Evolutionary conservation across 37 sponge, comb jelly and placozoan genomes (phyloP).

Genomic region (Bolinopsis microptera): DNA sequence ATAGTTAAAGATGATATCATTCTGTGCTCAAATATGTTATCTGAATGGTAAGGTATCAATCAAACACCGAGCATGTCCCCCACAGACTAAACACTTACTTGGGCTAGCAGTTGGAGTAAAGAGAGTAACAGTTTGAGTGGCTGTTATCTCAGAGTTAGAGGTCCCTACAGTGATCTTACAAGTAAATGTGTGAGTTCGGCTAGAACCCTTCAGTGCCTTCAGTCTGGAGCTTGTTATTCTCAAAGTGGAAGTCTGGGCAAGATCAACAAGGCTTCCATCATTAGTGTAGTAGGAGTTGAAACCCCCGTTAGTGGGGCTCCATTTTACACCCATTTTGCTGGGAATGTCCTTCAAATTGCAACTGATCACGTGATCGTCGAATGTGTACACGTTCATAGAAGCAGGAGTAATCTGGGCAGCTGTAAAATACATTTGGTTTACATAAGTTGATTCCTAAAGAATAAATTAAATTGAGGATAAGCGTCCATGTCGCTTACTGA

Average conservation of each 20-base stretch:
- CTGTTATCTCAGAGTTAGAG: background rate
- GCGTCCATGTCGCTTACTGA: too few species aligned
- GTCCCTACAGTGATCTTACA: background rate
- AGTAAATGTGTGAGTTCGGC: background rate
- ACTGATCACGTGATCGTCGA: background rate
- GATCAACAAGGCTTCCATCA: background rate
- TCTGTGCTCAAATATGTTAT: too few species aligned
- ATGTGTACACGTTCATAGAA: background rate
- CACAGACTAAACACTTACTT: background rate
- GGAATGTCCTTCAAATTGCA: background rate
- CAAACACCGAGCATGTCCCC: too few species aligned
- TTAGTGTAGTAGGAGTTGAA: background rate
- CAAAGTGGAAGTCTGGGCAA: background rate
- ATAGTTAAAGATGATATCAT: too few species aligned
- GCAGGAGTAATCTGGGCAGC: background rate
- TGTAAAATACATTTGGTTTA: background rate
- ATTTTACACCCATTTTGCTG: background rate
- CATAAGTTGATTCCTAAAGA: too few species aligned
- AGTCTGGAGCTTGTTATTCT: background rate
- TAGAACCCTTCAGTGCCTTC: background rate
- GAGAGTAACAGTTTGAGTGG: background rate
- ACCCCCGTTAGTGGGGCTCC: background rate
- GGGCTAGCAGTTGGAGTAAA: too few species aligned
- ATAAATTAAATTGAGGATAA: too few species aligned
- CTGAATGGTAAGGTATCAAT: too few species aligned